A percentile compares a stretch with the other conserved stretches of the same genome.
Conservation (phyloP, 2,113 vertebrate species). For the Connochaetes taurinus region DNA sequence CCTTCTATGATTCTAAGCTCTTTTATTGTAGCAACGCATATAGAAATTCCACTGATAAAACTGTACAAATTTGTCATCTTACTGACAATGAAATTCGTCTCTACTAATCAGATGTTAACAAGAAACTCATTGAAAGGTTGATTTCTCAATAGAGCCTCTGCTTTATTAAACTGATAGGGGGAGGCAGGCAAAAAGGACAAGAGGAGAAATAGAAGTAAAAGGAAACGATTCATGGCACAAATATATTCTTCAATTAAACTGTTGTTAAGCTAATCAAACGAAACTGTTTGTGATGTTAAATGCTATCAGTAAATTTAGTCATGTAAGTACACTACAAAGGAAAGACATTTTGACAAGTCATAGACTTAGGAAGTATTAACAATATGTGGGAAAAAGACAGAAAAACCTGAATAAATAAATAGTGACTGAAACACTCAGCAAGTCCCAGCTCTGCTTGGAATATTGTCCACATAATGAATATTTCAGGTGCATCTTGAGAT, state of each 20-base stretch:
- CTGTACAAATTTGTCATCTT: not conserved
- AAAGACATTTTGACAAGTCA: slow-evolving; percentile 17
- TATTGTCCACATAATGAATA: slow-evolving; percentile 76
- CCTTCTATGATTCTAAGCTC: not conserved
- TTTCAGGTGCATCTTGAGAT: slow-evolving; percentile 75
- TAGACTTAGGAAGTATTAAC: slow-evolving; percentile 25
- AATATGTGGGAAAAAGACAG: not conserved
- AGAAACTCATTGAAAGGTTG: not conserved
- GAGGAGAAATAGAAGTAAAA: not conserved
- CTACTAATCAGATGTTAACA: not conserved
- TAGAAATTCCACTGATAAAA: not conserved
- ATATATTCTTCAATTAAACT: not conserved
- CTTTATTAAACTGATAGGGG: not conserved
- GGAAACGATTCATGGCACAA: not conserved
- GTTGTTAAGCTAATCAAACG: not conserved
- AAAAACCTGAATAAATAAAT: slow-evolving; percentile 47
- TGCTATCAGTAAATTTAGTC: not conserved
- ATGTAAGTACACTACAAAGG: not conserved
- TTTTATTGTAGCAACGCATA: not conserved
- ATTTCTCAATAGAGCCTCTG: not conserved
- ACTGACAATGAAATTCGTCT: not conserved
- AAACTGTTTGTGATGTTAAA: slow-evolving; percentile 7
- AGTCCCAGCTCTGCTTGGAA: slow-evolving; percentile 50
- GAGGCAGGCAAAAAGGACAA: not conserved
- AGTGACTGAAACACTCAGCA: slow-evolving; percentile 53